Percentiles rank a stretch among this genome's conserved stretches.
These are phyloP conservation scores for Drosophila anomelani DNA, from an alignment of 2,888 invertebrate species.

Conservation along the genomic window DNA sequence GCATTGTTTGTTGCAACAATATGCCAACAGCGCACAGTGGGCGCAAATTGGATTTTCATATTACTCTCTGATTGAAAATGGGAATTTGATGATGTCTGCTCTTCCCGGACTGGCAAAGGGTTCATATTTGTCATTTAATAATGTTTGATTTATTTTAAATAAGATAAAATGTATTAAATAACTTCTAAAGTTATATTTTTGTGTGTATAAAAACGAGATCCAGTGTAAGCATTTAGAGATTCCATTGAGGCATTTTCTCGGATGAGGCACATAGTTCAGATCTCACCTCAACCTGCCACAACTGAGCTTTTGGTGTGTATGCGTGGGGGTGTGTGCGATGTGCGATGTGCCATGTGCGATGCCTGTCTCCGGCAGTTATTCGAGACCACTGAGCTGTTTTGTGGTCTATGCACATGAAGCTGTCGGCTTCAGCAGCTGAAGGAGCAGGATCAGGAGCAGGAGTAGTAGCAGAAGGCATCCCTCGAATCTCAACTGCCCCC, in stretches of 20 bases:
- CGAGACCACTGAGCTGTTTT: slow-evolving; percentile 70
- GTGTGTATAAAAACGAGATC: background rate
- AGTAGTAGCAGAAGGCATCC: background rate
- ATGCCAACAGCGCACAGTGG: slow-evolving; percentile 49
- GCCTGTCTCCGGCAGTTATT: slow-evolving; percentile 67
- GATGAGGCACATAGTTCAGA: slow-evolving; percentile 43
- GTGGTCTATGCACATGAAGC: slow-evolving; percentile 70
- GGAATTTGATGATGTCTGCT: background rate
- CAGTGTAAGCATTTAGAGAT: background rate
- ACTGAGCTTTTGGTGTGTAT: slow-evolving; percentile 24
- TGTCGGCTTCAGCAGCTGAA: slow-evolving; percentile 63
- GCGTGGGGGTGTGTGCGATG: slow-evolving; percentile 17
- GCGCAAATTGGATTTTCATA: slow-evolving; percentile 15
- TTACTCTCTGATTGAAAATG: slow-evolving; percentile 1
- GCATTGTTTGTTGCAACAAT: slow-evolving; percentile 74
- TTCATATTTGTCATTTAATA: background rate
- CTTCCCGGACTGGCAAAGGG: background rate
- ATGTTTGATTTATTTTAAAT: background rate
- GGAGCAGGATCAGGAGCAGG: slow-evolving; percentile 39
- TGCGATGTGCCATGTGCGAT: slow-evolving; percentile 21
- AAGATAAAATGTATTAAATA: background rate
- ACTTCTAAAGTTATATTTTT: background rate
- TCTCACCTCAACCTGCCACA: slow-evolving; percentile 48
- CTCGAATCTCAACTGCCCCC: slow-evolving; percentile 10
- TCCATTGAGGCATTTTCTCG: background rate